These are phyloP conservation scores for Drosophila arawakana DNA, from an alignment of 1,140 invertebrate species.

Conservation along the genomic window DNA sequence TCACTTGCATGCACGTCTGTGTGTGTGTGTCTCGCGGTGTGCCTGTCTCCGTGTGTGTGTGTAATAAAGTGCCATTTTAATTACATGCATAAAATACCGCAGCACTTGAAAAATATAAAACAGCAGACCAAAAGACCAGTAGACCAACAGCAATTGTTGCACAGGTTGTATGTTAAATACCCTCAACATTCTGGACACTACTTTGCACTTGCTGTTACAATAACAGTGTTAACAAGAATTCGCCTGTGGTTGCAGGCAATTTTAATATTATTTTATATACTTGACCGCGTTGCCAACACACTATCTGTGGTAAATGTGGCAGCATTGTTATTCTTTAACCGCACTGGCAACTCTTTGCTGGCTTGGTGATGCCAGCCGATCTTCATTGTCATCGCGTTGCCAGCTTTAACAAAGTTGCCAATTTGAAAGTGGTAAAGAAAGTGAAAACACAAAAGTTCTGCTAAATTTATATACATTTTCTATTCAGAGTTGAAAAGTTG, in stretches of 20 bases:
- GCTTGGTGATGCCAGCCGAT: no score
- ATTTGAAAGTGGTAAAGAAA: no score
- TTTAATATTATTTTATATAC: no score
- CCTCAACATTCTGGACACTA: not conserved
- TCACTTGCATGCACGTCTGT: slow-evolving; percentile 35
- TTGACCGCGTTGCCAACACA: no score
- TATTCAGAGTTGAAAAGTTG: not conserved
- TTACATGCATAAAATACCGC: slow-evolving; percentile 58
- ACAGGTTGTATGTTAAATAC: slow-evolving; percentile 17
- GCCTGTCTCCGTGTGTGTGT: slow-evolving; percentile 13
- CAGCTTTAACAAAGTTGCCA: no score
- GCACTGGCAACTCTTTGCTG: no score
- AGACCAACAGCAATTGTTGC: slow-evolving; percentile 42
- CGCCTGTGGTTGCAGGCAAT: no score
- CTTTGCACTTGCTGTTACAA: not conserved
- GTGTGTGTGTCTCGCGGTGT: slow-evolving; percentile 8
- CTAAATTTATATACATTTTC: not conserved
- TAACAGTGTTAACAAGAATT: no score
- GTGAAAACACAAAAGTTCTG: not conserved
- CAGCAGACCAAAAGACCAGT: slow-evolving; percentile 3
- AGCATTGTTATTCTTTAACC: no score
- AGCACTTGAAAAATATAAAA: slow-evolving; percentile 36
- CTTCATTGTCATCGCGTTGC: no score
- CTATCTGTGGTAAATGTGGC: no score
- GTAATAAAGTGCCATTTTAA: slow-evolving; percentile 65